Evolutionary conservation across 2,113 vertebrate genomes (phyloP).

Genomic region (Leucosticte australis): DNA sequence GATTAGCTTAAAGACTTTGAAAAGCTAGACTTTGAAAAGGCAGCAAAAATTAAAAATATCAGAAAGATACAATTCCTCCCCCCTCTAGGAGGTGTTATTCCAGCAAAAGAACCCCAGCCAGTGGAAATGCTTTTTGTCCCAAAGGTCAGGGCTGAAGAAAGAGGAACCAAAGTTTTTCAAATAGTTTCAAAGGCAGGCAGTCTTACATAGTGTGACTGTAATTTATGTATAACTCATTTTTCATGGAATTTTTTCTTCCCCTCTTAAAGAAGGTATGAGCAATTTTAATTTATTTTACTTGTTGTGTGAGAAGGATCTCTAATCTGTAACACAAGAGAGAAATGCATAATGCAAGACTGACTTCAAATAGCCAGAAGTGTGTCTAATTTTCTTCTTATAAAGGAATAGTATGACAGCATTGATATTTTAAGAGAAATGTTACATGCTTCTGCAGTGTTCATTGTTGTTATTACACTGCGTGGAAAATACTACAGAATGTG

Average conservation of each 20-base stretch:
- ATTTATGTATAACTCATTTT: neutral
- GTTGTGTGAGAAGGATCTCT: neutral
- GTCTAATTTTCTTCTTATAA: neutral
- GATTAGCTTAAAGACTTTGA: neutral
- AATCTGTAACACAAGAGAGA: neutral
- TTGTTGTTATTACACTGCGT: neutral
- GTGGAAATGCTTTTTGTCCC: neutral
- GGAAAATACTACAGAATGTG: neutral
- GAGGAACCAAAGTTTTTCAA: neutral
- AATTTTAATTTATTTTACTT: neutral
- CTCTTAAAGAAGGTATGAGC: neutral
- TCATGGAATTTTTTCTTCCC: neutral
- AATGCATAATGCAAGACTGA: neutral
- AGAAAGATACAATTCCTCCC: neutral
- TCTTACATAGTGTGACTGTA: neutral
- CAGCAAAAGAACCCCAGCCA: neutral
- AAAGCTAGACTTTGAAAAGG: neutral
- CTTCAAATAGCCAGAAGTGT: neutral
- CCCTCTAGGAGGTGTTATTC: neutral
- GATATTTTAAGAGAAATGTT: neutral
- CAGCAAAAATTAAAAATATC: neutral
- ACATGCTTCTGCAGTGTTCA: neutral
- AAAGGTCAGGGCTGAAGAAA: neutral
- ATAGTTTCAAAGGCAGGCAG: neutral
- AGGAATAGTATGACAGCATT: neutral